phyloP scores from a whole-genome alignment of 2,113 vertebrate genomes.

The Anolis sagrei region DNA sequence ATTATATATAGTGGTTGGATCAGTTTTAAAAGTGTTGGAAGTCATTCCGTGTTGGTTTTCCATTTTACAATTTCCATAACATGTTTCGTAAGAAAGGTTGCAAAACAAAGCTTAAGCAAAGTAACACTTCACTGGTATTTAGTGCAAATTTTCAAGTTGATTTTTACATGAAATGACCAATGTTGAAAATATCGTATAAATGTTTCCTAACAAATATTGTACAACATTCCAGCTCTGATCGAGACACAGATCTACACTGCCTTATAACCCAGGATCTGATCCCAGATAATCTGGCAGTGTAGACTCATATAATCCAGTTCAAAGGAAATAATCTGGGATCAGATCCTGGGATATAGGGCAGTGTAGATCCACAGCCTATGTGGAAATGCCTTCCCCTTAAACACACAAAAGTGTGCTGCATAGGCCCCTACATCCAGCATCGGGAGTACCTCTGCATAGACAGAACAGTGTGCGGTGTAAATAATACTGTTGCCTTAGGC shows the following conservation, averaged over 20 bases:
- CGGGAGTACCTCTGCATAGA: too few species aligned
- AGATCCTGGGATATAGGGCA: too few species aligned
- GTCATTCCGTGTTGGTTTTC: conserved; percentile 29
- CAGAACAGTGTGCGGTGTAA: neutral
- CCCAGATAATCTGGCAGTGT: too few species aligned
- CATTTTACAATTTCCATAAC: conserved; percentile 67
- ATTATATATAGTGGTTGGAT: conserved; percentile 72
- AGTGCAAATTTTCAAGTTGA: conserved; percentile 75
- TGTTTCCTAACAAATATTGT: conserved; percentile 58
- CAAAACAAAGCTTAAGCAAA: conserved; percentile 74
- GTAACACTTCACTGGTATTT: conserved; percentile 77
- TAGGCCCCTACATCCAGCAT: neutral
- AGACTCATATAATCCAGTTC: too few species aligned
- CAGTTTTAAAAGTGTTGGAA: conserved; percentile 56
- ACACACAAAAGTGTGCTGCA: neutral
- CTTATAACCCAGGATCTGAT: too few species aligned
- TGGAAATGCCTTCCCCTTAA: neutral
- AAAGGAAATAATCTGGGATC: too few species aligned
- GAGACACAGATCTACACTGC: too few species aligned
- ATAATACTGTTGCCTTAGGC: neutral
- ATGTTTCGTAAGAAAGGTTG: conserved; percentile 65
- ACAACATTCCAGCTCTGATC: conserved; percentile 16
- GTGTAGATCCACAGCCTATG: too few species aligned
- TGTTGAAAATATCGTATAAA: conserved; percentile 61
- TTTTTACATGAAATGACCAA: conserved; percentile 68